Conservation (phyloP, 2,888 invertebrate species). For the Allacma fusca region DNA sequence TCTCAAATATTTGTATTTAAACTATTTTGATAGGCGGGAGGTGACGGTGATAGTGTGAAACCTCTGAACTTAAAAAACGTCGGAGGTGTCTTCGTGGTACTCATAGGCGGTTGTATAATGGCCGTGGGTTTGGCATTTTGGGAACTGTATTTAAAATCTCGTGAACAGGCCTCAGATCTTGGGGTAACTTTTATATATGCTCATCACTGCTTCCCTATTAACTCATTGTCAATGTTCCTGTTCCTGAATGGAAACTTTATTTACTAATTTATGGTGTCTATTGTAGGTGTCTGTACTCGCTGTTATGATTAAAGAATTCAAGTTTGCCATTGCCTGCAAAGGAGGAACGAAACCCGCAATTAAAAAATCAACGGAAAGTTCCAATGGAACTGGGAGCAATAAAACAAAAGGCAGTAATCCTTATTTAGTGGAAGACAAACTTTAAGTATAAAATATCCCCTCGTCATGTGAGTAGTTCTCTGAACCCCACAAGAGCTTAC, state of each 20-base stretch:
- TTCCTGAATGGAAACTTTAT: too few relatives aligned
- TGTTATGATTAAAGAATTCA: slow-evolving; percentile 77
- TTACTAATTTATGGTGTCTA: slow-evolving; percentile 2
- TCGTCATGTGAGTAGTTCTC: too few relatives aligned
- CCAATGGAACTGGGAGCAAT: slow-evolving; percentile 43
- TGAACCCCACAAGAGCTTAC: too few relatives aligned
- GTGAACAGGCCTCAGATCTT: slow-evolving; percentile 90
- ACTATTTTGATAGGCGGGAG: slow-evolving; percentile 62
- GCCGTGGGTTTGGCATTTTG: slow-evolving; percentile 92
- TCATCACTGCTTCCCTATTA: neutral
- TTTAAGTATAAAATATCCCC: too few relatives aligned
- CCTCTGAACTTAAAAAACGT: slow-evolving; percentile 89
- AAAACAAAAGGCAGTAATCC: slow-evolving; percentile 30
- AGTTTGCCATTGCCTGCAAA: slow-evolving; percentile 76
- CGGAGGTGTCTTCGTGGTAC: slow-evolving; percentile 93
- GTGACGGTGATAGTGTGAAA: slow-evolving; percentile 61
- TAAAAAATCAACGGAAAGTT: slow-evolving; percentile 63
- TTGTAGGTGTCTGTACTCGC: slow-evolving; percentile 75
- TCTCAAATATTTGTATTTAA: too few relatives aligned
- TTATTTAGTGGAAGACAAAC: too few relatives aligned
- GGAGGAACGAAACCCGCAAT: slow-evolving; percentile 77
- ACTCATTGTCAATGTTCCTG: neutral
- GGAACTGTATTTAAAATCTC: slow-evolving; percentile 95
- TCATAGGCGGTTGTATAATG: slow-evolving; percentile 91
- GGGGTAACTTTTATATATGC: slow-evolving; percentile 71